Conservation (phyloP, 1,140 invertebrate species). For the Pseudomyrmex concolor region DNA sequence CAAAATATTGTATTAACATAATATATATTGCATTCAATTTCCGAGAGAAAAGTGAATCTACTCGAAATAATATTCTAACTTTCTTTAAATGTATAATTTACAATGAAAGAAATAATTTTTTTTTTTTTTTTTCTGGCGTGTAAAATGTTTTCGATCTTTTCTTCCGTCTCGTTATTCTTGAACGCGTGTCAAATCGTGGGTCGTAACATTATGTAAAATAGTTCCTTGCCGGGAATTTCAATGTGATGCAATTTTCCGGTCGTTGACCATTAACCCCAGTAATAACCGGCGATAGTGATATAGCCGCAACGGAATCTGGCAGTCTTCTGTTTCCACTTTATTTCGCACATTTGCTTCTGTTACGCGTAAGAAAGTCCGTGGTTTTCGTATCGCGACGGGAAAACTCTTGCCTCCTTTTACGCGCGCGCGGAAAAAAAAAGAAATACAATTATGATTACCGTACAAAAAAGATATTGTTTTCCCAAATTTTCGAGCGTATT, state of each 20-base stretch:
- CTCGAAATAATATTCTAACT: slow-evolving; percentile 17
- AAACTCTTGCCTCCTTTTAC: neutral
- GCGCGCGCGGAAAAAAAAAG: no score
- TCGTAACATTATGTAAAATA: neutral
- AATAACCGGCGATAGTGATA: neutral
- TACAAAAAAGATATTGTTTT: neutral
- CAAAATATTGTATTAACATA: neutral
- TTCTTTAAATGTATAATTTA: no score
- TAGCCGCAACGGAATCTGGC: neutral
- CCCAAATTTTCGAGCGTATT: neutral
- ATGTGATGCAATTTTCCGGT: slow-evolving; percentile 87
- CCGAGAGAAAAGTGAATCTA: neutral
- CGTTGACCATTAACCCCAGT: slow-evolving; percentile 73
- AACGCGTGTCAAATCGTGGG: neutral
- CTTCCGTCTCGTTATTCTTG: neutral
- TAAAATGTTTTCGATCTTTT: neutral
- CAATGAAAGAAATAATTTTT: neutral
- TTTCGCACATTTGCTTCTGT: neutral
- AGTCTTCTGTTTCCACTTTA: slow-evolving; percentile 16
- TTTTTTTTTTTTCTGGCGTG: neutral
- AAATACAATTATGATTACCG: no score
- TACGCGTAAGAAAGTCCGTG: neutral
- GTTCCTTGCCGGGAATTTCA: neutral
- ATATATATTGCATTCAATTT: slow-evolving; percentile 6
- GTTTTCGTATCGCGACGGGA: neutral